phyloP scores from a whole-genome alignment of 2,113 vertebrate species.

The Microcebus ravelobensis region DNA sequence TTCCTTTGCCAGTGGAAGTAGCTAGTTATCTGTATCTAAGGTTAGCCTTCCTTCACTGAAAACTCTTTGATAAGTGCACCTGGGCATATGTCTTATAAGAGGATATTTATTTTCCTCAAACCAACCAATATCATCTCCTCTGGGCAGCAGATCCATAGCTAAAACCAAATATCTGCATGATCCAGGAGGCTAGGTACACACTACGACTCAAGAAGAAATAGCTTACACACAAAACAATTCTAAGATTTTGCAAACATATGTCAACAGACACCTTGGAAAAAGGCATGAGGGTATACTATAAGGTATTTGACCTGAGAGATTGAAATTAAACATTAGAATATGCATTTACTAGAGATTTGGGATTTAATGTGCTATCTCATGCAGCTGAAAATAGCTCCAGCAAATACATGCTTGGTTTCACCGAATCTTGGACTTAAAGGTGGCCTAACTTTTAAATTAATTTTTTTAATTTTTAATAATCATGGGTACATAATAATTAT shows the following conservation, averaged over 20 bases:
- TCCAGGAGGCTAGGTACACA: not conserved
- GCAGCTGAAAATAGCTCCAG: not conserved
- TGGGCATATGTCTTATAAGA: not conserved
- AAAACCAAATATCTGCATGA: no score
- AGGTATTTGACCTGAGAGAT: not conserved
- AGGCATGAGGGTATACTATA: not conserved
- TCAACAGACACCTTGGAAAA: not conserved
- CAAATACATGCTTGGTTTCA: not conserved
- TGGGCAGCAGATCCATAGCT: not conserved
- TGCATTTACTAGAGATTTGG: not conserved
- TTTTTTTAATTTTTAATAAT: no score
- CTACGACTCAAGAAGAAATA: not conserved
- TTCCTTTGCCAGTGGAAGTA: not conserved
- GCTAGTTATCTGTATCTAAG: not conserved
- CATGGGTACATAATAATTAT: no score
- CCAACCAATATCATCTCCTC: accelerated
- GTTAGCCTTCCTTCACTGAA: not conserved
- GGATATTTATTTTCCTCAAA: not conserved
- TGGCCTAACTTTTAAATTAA: no score
- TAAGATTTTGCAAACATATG: not conserved
- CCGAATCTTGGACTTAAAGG: not conserved
- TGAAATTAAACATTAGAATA: not conserved
- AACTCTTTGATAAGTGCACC: not conserved
- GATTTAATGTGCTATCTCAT: not conserved
- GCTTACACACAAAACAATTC: not conserved